Conservation (phyloP, 35 echinoderm and acorn worm genomes). For the Lytechinus pictus region DNA sequence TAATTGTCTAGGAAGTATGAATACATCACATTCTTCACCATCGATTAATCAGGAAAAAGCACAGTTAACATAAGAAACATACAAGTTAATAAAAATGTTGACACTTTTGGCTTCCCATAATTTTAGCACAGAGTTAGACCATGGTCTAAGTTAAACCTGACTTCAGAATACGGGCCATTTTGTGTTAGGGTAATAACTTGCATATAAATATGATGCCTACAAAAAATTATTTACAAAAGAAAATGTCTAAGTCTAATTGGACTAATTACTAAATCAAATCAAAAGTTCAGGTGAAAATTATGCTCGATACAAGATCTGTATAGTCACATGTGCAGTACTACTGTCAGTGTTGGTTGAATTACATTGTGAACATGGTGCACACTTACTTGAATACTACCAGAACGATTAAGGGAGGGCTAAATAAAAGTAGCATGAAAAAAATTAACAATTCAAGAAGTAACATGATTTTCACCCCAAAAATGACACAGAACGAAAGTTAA, state of each 20-base stretch:
- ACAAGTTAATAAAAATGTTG: too few relatives aligned
- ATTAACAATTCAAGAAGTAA: background rate
- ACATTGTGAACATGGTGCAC: background rate
- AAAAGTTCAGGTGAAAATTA: background rate
- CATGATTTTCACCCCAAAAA: background rate
- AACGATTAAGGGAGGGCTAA: slow-evolving; percentile 93
- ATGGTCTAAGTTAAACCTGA: too few relatives aligned
- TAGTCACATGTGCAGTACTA: too few relatives aligned
- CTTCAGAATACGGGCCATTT: too few relatives aligned
- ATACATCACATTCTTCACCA: too few relatives aligned
- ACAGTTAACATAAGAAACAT: too few relatives aligned
- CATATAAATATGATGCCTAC: too few relatives aligned
- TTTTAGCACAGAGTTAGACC: too few relatives aligned
- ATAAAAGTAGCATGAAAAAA: slow-evolving; percentile 23
- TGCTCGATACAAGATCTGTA: background rate
- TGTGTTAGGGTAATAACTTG: too few relatives aligned
- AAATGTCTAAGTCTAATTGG: background rate
- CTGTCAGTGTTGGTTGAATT: background rate
- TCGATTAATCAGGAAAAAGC: too few relatives aligned
- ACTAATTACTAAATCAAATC: background rate
- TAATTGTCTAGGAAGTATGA: too few relatives aligned
- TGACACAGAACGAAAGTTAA: background rate
- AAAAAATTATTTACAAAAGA: background rate
- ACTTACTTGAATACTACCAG: slow-evolving; percentile 98
- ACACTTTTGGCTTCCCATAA: too few relatives aligned